These are phyloP conservation scores for Monarcha castaneiventris DNA, from an alignment of 2,113 vertebrate genomes.

Conservation along the genomic window DNA sequence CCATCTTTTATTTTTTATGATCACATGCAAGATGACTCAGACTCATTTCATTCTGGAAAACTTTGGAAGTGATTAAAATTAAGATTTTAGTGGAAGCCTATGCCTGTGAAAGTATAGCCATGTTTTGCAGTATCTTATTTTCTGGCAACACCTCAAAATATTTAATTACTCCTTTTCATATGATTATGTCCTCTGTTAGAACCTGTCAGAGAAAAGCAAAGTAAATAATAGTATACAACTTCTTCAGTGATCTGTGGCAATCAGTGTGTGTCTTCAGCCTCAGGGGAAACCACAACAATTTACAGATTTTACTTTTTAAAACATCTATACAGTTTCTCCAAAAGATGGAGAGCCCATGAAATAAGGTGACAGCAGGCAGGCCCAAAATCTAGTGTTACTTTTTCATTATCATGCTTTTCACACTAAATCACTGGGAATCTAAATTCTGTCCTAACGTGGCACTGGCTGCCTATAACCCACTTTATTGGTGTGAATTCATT, in stretches of 20 bases:
- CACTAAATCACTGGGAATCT: background rate
- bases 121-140: background rate
- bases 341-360: background rate
- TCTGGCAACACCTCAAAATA: background rate
- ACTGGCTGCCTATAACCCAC: background rate
- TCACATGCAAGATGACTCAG: background rate
- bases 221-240: background rate
- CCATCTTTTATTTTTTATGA: background rate
- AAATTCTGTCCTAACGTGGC: background rate
- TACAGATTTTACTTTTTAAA: background rate
- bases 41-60: background rate
- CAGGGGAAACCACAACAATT: background rate
- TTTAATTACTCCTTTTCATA: background rate
- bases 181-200: background rate
- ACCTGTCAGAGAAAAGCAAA: background rate
- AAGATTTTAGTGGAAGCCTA: background rate
- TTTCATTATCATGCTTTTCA: background rate
- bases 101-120: background rate
- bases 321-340: background rate
- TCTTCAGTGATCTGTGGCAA: background rate
- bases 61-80: background rate
- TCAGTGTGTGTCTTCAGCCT: background rate
- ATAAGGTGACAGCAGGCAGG: background rate
- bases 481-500: background rate
- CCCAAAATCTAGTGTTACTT: background rate